Percentiles rank a stretch among this genome's conserved stretches.
Evolutionary conservation across 1,140 invertebrate species (phyloP).

Genomic region (Anadara kagoshimensis): DNA sequence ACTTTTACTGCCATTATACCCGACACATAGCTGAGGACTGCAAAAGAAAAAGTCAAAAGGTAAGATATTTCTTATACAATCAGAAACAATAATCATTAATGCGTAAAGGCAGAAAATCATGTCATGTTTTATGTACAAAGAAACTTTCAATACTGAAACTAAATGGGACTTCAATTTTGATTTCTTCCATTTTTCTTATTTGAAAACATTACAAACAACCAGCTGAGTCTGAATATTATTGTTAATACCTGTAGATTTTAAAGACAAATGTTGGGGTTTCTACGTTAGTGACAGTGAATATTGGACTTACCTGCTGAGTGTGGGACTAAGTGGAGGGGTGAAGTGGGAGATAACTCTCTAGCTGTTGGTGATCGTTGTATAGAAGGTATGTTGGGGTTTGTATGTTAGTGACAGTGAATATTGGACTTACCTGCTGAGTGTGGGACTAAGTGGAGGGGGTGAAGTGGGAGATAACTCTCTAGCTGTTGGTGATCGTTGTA

Average conservation of each 20-base stretch:
- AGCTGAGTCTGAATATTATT: no score
- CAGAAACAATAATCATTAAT: not conserved
- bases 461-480: slow-evolving; percentile 35
- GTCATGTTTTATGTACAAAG: no score
- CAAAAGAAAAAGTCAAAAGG: slow-evolving; percentile 21
- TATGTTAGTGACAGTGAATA: no score
- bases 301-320: slow-evolving; percentile 55
- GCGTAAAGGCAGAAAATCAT: no score
- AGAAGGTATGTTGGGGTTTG: no score
- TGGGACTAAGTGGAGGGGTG: slow-evolving; percentile 49
- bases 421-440: slow-evolving; percentile 55
- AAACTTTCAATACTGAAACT: no score
- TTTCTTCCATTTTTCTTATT: no score
- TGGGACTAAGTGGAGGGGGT: slow-evolving; percentile 49
- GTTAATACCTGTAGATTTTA: no score
- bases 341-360: slow-evolving; percentile 34
- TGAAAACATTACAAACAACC: no score
- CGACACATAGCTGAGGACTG: slow-evolving; percentile 52
- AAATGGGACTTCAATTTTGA: no score
- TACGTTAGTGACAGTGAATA: no score
- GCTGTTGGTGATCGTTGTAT: slow-evolving; percentile 37
- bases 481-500: slow-evolving; percentile 35
- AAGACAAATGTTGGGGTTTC: no score
- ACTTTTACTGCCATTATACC: slow-evolving; percentile 70
- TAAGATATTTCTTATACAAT: not conserved